Base-by-base conservation (phyloP, 2,797 vertebrate species). In the Myripristis jacobus region DNA sequence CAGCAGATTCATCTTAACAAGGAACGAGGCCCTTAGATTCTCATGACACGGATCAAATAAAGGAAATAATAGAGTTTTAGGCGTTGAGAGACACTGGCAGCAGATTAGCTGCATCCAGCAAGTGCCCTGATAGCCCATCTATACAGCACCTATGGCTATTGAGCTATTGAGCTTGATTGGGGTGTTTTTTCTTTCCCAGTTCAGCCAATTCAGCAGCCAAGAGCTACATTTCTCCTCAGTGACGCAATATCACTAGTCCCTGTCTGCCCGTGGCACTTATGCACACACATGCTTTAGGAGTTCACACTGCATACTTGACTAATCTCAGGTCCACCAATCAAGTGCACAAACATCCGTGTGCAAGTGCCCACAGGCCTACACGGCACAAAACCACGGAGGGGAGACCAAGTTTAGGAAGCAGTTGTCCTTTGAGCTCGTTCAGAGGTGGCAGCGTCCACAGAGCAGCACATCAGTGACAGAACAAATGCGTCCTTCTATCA, bases 361-460 rank as follows among this genome's bases (percentile, higher is more conserved):
- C 18, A 16, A n/a, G 7, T 15, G n/a, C 48, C 55, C 22, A 65
- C 66, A 56, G n/a, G 22, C 48, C 57, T n/a, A 36, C 68, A 38
- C 5, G 2, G 21, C 64, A 27, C 4, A 67, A 36, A 57, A 67
- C 38, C 64, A 55, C 57, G 0, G 16, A 67, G 67, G 22, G 0
- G 18, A 34, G 21, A 16, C 48, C 1, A 43, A 74, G 70, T 66
- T 79, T 67, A 76, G 69, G 69, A 85, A 76, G 73, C 63, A 73
- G 86, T 86, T 84, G 71, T 87, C 66, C 82, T 73, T 67, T 52
- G 73, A 75, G 68, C 68, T 85, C 61, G 24, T 76, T 85, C 56
- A 63, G 57, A 3, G 34, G 69, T 71, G 78, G 78, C 80, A 82
- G 83, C 58, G 29, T 82, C 63, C 64, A 66, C 50, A 77, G 72